Evolutionary conservation across 1,140 invertebrate genomes (phyloP).

Genomic region (Idris sp.): DNA sequence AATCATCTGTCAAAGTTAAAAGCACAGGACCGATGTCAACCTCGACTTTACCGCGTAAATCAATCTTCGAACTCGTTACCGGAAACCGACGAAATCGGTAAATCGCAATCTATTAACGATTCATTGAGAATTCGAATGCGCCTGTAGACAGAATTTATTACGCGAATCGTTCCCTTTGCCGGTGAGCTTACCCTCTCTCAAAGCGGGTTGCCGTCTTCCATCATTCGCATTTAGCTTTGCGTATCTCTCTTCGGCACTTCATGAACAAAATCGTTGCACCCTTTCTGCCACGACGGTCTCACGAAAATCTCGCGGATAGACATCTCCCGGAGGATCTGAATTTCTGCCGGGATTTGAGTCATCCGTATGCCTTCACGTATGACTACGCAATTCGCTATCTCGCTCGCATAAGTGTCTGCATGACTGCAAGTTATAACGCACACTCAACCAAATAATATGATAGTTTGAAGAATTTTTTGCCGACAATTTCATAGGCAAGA

Average conservation of each 20-base stretch:
- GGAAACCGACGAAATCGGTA: constrained; percentile 18
- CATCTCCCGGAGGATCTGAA: constrained; percentile 67
- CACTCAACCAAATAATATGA: constrained; percentile 31
- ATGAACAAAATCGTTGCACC: constrained; percentile 48
- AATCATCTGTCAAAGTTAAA: too few species aligned
- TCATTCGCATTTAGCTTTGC: constrained; percentile 23
- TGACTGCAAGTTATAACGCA: constrained; percentile 49
- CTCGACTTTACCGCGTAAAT: constrained; percentile 22
- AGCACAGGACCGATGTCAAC: too few species aligned
- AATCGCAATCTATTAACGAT: constrained; percentile 56
- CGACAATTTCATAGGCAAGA: constrained; percentile 15
- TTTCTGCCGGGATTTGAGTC: constrained; percentile 64
- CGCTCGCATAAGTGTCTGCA: constrained; percentile 51
- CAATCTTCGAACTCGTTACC: constrained; percentile 36
- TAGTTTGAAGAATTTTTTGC: constrained; percentile 24
- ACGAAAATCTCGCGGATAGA: constrained; percentile 64
- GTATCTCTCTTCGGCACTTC: constrained; percentile 54
- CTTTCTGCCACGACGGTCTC: constrained; percentile 16
- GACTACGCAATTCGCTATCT: constrained; percentile 76
- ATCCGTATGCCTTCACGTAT: constrained; percentile 69
- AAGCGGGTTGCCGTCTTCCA: constrained; percentile 29
- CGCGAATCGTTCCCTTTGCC: constrained; percentile 19
- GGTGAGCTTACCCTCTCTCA: constrained; percentile 23
- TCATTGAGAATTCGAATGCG: constrained; percentile 38
- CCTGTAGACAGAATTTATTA: constrained; percentile 52